Evolutionary conservation across 2,797 vertebrate genomes (phyloP).

Genomic region (Trachurus trachurus): DNA sequence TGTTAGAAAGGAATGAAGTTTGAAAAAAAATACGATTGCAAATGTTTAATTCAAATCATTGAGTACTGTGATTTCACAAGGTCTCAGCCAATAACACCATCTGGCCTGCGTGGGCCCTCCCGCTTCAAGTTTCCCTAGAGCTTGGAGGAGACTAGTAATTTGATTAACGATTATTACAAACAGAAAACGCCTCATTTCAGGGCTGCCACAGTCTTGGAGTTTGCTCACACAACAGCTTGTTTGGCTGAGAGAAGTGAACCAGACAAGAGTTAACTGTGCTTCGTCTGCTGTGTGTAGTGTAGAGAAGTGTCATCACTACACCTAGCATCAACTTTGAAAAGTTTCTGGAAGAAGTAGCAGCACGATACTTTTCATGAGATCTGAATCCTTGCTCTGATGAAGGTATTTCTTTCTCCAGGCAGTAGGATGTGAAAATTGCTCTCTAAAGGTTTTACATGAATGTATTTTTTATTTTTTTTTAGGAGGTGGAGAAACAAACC

Average conservation of each 20-base stretch:
- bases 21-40: too few relatives aligned
- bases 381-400: too few relatives aligned
- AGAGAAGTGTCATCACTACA: not conserved
- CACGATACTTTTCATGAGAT: not conserved
- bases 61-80: not conserved
- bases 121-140: constrained; percentile 11
- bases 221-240: not conserved
- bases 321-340: not conserved
- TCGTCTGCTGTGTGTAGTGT: not conserved
- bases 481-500: constrained; percentile 67
- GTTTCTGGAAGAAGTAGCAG: not conserved
- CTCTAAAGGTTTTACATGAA: not conserved
- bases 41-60: not conserved
- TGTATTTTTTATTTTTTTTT: not conserved
- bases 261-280: not conserved
- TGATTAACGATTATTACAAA: not conserved
- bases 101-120: constrained; percentile 22
- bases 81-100: constrained; percentile 22
- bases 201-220: not conserved
- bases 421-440: not conserved
- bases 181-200: not conserved
- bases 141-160: not conserved
- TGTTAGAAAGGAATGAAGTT: too few relatives aligned
- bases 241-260: not conserved
- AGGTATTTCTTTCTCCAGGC: not conserved